Base-by-base conservation (phyloP, 2,113 vertebrate species). In the Rhinichthys klamathensis region DNA sequence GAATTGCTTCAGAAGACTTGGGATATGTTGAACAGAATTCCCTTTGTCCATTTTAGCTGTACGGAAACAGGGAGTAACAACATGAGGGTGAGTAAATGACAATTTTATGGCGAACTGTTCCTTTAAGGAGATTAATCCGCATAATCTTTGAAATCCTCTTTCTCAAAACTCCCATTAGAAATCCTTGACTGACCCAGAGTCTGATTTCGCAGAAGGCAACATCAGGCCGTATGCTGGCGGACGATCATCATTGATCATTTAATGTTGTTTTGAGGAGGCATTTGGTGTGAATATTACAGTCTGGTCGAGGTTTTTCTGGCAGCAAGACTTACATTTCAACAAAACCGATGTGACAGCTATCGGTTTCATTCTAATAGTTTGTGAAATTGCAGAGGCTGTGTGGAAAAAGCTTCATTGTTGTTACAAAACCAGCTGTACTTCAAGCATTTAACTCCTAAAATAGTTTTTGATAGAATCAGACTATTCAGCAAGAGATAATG, bases 111-210 rank as follows among this genome's bases (percentile, higher is more conserved):
- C 16, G 72, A 49, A 49, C 72, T 49, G 72, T 46, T 46, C 6
- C 70, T 46, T 73, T 73, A 46, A 74, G n/a, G 41, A 49, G 38
- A 41, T 72, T 6, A 5, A 73, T 25, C 23, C 23, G 6, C 21
- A 44, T 8, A n/a, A 44, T 73, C 21, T n/a, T 44, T 41, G 12
- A 73, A 73, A 73, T 73, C 70, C 69, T 12, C 16, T 72, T 41
- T 72, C 32, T 38, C 67, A 70, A 38, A 70, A 38, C 25, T 54
- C 74, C 11, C 16, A 51, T 54, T 54, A 32, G 46, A 76, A 76
- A 76, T 78, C 30, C 70, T 73, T 38, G 75, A 30, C 51, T 78
- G 35, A 58, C 51, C 30, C 51, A 38, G 30, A 58, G 30, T 44
- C 18, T 46, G 38, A 25, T 73, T 46, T 73, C 12, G 23, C 12